Conservation (phyloP, 2,888 invertebrate genomes). For the Himalopsyche japonica region DNA sequence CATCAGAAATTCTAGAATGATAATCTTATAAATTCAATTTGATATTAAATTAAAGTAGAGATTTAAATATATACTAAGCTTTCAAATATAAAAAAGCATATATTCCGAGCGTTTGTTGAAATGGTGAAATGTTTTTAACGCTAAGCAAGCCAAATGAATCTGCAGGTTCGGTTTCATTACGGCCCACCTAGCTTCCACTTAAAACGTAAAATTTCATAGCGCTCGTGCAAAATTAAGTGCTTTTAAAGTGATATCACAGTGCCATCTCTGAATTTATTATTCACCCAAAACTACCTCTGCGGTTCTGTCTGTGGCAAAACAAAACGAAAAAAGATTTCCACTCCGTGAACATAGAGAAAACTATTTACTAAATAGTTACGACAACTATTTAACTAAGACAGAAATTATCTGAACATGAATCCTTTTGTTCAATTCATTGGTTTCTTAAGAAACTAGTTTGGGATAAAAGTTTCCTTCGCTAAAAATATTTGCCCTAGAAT, state of each 20-base stretch:
- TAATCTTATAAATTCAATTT: too few relatives aligned
- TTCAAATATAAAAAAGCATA: conserved; percentile 43
- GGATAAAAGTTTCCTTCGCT: neutral
- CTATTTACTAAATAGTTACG: neutral
- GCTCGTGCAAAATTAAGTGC: conserved; percentile 39
- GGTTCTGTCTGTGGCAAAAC: conserved; percentile 3
- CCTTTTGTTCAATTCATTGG: neutral
- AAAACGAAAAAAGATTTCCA: neutral
- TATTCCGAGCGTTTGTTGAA: conserved; percentile 73
- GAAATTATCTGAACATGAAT: neutral
- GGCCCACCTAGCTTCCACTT: conserved; percentile 43
- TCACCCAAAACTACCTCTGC: conserved; percentile 31
- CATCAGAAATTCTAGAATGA: too few relatives aligned
- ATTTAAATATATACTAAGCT: neutral
- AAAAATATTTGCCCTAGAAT: neutral
- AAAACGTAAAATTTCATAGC: conserved; percentile 40
- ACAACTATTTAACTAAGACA: neutral
- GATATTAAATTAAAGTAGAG: neutral
- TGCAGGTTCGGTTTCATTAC: conserved; percentile 36
- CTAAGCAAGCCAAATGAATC: conserved; percentile 2
- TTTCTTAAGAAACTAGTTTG: neutral
- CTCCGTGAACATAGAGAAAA: neutral
- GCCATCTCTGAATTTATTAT: conserved; percentile 39
- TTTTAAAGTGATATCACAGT: conserved; percentile 34
- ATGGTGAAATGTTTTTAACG: conserved; percentile 48